Evolutionary conservation across 2,113 vertebrate genomes (phyloP).

Genomic region (Corythornis madagascariensis): DNA sequence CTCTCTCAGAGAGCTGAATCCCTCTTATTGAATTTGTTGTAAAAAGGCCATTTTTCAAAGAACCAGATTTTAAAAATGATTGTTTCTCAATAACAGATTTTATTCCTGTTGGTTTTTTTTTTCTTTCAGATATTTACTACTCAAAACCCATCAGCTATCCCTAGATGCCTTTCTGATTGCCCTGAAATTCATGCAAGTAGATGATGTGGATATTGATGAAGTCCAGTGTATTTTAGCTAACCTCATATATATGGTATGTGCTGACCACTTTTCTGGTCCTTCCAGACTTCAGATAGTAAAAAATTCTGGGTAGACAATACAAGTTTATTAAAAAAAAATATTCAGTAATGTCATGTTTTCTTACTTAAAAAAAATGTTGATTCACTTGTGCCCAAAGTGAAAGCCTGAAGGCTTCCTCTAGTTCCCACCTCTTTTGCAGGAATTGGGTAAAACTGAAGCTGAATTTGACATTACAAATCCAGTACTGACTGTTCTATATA

Average conservation of each 20-base stretch:
- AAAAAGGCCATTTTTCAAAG: neutral
- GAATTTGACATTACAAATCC: neutral
- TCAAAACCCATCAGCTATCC: constrained; percentile 92
- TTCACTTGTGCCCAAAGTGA: neutral
- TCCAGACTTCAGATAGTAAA: neutral
- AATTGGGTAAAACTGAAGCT: neutral
- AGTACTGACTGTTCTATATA: neutral
- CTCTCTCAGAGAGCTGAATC: neutral
- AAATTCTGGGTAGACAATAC: neutral
- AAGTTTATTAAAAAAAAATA: neutral
- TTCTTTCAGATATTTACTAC: constrained; percentile 84
- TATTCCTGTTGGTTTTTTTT: neutral
- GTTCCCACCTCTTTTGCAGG: neutral
- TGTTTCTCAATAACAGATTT: neutral
- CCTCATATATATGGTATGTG: constrained; percentile 92
- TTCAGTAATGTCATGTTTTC: neutral
- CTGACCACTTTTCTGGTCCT: neutral
- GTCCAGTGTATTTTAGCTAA: constrained; percentile 96
- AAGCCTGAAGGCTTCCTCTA: neutral
- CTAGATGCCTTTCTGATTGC: constrained; percentile 92
- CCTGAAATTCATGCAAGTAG: constrained; percentile 92
- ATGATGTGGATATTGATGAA: constrained; percentile 93
- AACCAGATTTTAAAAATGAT: neutral
- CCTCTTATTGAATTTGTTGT: neutral
- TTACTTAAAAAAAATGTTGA: neutral